A percentile compares a stretch with the other conserved stretches of the same genome.
Evolutionary conservation across 2,888 invertebrate species (phyloP).

Genomic region (Serripes groenlandicus): DNA sequence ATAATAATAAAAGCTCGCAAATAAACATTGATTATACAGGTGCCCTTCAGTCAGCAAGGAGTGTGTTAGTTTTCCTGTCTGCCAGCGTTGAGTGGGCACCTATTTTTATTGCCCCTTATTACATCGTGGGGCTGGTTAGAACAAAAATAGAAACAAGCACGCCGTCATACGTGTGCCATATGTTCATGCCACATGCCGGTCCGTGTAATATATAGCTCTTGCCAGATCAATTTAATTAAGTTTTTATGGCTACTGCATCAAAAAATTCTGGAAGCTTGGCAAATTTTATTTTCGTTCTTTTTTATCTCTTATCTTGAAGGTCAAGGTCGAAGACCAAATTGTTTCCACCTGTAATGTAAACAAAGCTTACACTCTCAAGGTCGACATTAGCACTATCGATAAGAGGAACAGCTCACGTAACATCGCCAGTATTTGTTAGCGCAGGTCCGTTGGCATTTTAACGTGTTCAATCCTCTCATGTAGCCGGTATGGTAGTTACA

Average conservation of each 20-base stretch:
- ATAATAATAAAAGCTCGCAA: background rate
- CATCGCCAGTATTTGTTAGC: conserved; percentile 11
- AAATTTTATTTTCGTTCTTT: background rate
- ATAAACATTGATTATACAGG: background rate
- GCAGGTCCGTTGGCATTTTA: conserved; percentile 15
- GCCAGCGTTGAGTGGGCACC: background rate
- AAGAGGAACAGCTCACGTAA: conserved; percentile 2
- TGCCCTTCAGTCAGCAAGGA: no score
- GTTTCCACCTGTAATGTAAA: conserved; percentile 2
- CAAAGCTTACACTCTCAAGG: background rate
- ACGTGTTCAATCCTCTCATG: conserved; percentile 1
- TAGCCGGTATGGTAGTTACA: conserved; percentile 16
- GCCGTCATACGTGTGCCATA: conserved; percentile 4
- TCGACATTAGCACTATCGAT: background rate
- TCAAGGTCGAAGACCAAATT: conserved; percentile 2
- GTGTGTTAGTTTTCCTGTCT: background rate
- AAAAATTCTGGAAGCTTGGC: conserved; percentile 7
- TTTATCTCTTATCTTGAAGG: background rate
- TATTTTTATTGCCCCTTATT: conserved; percentile 2
- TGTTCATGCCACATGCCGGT: background rate
- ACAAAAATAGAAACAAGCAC: conserved; percentile 18
- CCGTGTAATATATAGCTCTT: background rate
- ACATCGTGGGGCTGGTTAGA: background rate
- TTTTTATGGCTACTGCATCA: conserved; percentile 15
- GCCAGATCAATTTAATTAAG: conserved; percentile 17